phyloP scores from a whole-genome alignment of 2,113 vertebrate species.

The Pelusios castaneus region DNA sequence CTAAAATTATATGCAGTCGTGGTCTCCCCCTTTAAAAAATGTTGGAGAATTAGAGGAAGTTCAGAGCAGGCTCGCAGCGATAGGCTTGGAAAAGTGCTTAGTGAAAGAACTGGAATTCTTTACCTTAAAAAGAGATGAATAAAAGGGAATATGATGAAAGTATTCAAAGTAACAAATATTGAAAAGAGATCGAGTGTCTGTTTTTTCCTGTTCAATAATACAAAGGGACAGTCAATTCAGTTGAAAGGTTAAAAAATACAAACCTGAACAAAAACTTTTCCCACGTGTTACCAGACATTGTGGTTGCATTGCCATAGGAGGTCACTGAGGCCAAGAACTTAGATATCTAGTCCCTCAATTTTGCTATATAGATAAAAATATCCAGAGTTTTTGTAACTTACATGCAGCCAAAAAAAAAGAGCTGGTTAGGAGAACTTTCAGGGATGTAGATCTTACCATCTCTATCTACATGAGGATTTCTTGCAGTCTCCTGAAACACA shows the following conservation, averaged over 20 bases:
- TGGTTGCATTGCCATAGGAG: neutral
- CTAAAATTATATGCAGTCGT: too few relatives aligned
- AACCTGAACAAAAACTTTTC: neutral
- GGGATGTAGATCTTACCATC: neutral
- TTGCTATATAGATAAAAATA: neutral
- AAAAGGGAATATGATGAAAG: neutral
- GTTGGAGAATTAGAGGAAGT: neutral
- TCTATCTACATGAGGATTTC: neutral
- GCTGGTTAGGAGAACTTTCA: too few relatives aligned
- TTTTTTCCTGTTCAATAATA: neutral
- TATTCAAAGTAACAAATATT: neutral
- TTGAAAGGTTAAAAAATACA: neutral
- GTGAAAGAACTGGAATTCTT: neutral
- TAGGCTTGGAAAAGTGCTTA: neutral
- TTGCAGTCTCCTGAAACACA: neutral
- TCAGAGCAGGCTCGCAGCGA: neutral
- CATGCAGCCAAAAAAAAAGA: neutral
- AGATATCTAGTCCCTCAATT: too few relatives aligned
- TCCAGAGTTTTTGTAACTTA: neutral
- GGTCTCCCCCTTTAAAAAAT: neutral
- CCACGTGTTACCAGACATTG: neutral
- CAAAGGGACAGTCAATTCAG: neutral
- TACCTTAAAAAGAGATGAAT: neutral
- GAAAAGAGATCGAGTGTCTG: neutral
- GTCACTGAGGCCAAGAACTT: neutral